phyloP scores from a whole-genome alignment of 2,113 vertebrate genomes.

The Entomyzon cyanotis region DNA sequence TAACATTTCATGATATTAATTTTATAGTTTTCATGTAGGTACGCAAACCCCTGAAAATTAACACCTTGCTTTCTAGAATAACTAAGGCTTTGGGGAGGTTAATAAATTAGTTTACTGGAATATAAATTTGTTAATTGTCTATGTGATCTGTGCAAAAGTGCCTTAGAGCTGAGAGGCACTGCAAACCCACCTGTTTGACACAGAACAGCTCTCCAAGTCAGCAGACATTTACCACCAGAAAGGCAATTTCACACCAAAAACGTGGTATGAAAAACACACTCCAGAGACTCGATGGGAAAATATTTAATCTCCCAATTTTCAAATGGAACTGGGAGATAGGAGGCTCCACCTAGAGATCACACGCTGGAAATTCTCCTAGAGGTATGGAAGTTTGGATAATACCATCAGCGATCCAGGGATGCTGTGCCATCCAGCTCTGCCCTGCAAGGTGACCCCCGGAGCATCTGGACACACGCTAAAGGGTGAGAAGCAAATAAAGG shows the following conservation, averaged over 20 bases:
- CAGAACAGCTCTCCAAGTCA: neutral
- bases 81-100: neutral
- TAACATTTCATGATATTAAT: fast-evolving
- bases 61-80: neutral
- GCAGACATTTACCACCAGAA: neutral
- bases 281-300: neutral
- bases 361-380: neutral
- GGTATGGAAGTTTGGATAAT: fast-evolving
- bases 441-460: neutral
- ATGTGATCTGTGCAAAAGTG: neutral
- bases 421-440: neutral
- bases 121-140: neutral
- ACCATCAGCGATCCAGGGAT: neutral
- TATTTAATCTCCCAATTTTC: neutral
- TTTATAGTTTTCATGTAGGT: neutral
- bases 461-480: neutral
- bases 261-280: neutral
- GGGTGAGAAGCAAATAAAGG: neutral
- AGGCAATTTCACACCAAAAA: neutral
- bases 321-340: fast-evolving
- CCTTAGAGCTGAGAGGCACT: fast-evolving
- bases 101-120: neutral
- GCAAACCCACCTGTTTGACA: neutral
- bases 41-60: neutral
- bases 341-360: neutral